These are phyloP conservation scores for Helicolenus hilgendorfi DNA, from an alignment of 2,797 vertebrate genomes.

Conservation along the genomic window DNA sequence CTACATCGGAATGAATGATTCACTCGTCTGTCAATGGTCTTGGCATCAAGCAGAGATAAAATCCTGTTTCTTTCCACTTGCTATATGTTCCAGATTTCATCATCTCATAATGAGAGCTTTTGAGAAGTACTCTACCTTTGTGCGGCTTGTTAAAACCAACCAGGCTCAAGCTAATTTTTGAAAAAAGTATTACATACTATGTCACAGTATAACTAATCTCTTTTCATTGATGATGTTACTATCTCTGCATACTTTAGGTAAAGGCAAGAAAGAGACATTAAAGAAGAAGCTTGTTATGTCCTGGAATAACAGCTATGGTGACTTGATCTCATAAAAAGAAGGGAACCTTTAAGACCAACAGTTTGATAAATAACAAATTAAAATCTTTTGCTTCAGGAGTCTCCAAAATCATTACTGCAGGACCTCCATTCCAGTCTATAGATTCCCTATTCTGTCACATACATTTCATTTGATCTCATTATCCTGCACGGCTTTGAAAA, in stretches of 20 bases:
- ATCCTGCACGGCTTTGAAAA: conserved; percentile 26
- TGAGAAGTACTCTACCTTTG: background rate
- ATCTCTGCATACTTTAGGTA: background rate
- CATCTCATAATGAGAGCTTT: background rate
- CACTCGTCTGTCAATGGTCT: background rate
- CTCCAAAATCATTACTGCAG: conserved; percentile 26
- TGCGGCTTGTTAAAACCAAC: background rate
- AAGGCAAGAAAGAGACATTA: background rate
- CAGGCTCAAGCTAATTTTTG: background rate
- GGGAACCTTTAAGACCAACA: background rate
- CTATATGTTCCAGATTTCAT: background rate
- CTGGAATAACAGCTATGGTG: background rate
- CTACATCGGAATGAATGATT: background rate
- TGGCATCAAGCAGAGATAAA: background rate
- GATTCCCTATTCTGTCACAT: conserved; percentile 37
- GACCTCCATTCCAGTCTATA: background rate
- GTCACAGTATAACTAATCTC: background rate
- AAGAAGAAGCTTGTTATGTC: background rate
- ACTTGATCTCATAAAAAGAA: background rate
- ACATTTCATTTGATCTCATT: conserved; percentile 56
- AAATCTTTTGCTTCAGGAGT: conserved; percentile 16
- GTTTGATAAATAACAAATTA: conserved; percentile 14
- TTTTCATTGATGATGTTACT: background rate
- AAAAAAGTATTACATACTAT: background rate
- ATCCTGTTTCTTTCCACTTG: background rate